A percentile compares a stretch with the other conserved stretches of the same genome.
Conservation (phyloP, 2,888 invertebrate species). For the Pollenia griseotomentosa region DNA sequence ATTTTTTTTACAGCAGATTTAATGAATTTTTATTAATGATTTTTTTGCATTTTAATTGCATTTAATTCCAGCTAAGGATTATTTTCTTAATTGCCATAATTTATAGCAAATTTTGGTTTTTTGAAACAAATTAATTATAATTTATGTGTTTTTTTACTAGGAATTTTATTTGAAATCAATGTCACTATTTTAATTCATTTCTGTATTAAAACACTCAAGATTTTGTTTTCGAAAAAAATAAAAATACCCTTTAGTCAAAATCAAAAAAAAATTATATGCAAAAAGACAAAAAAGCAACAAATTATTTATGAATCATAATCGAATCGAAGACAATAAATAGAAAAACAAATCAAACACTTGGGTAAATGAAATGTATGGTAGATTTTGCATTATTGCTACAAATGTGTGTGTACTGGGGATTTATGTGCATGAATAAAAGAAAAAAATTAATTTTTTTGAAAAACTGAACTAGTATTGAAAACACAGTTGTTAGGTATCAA, state of each 20-base stretch:
- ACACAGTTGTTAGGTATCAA: slow-evolving; percentile 72
- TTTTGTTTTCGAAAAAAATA: background rate
- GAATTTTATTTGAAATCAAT: slow-evolving; percentile 52
- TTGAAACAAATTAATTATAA: slow-evolving; percentile 44
- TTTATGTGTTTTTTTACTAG: slow-evolving; percentile 48
- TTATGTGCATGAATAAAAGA: slow-evolving; percentile 33
- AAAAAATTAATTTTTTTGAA: slow-evolving; percentile 24
- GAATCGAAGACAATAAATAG: slow-evolving; percentile 64
- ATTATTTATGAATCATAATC: slow-evolving; percentile 67
- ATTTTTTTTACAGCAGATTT: background rate
- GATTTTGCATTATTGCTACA: background rate
- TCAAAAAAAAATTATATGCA: slow-evolving; percentile 29
- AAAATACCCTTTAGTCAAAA: slow-evolving; percentile 62
- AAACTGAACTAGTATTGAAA: slow-evolving; percentile 53
- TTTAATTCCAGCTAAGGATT: slow-evolving; percentile 45
- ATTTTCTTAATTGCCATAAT: slow-evolving; percentile 41
- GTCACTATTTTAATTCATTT: slow-evolving; percentile 26
- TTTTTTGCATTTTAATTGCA: slow-evolving; percentile 26
- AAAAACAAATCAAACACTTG: slow-evolving; percentile 71
- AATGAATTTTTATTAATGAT: background rate
- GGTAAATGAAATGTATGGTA: slow-evolving; percentile 55
- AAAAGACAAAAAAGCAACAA: slow-evolving; percentile 28
- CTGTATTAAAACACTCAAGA: background rate
- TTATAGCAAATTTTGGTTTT: slow-evolving; percentile 25
- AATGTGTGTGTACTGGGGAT: slow-evolving; percentile 30